Percentiles rank a stretch among this genome's conserved stretches.
phyloP scores from a whole-genome alignment of 2,888 invertebrate genomes.

The Tolmerus cingulatus region DNA sequence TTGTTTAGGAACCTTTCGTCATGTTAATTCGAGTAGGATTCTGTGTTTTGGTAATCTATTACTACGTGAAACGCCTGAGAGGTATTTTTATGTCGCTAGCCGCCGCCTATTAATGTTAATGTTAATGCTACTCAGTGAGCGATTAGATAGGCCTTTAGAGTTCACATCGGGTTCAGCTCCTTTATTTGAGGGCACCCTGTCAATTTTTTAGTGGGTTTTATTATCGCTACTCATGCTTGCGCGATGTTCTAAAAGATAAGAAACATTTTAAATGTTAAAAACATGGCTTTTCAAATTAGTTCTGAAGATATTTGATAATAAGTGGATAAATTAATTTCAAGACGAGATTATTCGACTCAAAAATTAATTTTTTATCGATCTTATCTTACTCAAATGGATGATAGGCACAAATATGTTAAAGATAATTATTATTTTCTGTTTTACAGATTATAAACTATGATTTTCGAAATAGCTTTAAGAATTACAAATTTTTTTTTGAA shows the following conservation, averaged over 20 bases:
- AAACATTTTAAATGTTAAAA: background rate
- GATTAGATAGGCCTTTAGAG: background rate
- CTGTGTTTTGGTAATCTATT: background rate
- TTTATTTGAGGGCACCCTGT: background rate
- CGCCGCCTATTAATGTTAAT: background rate
- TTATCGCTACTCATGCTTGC: background rate
- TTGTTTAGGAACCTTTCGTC: background rate
- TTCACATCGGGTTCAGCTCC: background rate
- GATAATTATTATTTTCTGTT: no score
- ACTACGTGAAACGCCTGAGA: background rate
- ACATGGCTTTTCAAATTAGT: background rate
- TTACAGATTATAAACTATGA: no score
- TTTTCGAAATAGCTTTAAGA: no score
- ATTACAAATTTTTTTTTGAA: no score
- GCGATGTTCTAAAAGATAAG: background rate
- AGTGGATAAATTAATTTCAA: background rate
- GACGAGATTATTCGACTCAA: background rate
- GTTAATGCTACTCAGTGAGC: background rate
- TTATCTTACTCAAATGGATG: no score
- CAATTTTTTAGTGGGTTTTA: background rate
- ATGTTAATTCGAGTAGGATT: background rate
- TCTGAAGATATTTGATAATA: no score
- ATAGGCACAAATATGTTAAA: no score
- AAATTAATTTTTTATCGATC: background rate
- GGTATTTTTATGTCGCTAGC: background rate